phyloP scores from a whole-genome alignment of 2,888 invertebrate genomes.

The Napeogenes sylphis region DNA sequence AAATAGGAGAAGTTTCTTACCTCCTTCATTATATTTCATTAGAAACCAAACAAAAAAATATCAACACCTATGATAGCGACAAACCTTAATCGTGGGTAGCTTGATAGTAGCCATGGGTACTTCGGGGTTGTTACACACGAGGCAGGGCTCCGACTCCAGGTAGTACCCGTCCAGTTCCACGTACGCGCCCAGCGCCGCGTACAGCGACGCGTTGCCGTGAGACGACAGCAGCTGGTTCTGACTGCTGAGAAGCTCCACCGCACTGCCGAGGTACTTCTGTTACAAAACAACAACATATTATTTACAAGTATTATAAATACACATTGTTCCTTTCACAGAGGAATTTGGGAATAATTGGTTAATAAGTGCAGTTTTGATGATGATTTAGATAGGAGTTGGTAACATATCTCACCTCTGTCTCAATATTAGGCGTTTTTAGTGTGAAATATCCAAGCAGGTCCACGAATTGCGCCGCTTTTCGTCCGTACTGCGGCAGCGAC shows the following conservation, averaged over 20 bases:
- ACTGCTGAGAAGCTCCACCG: constrained; percentile 89
- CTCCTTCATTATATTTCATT: not conserved
- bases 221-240: constrained; percentile 93
- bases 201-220: constrained; percentile 96
- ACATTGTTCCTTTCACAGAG: too few relatives aligned
- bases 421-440: constrained; percentile 86
- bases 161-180: constrained; percentile 98
- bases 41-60: not conserved
- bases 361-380: not conserved
- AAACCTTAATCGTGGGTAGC: constrained; percentile 92
- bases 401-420: constrained; percentile 71
- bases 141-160: constrained; percentile 96
- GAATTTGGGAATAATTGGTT: too few relatives aligned
- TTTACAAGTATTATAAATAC: too few relatives aligned
- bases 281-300: not conserved
- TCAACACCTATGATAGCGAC: constrained; percentile 19
- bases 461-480: constrained; percentile 97
- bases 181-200: constrained; percentile 94
- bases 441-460: constrained; percentile 97
- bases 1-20: not conserved
- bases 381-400: not conserved
- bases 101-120: constrained; percentile 94
- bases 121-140: constrained; percentile 98
- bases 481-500: constrained; percentile 90
- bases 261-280: constrained; percentile 89